phyloP scores from a whole-genome alignment of 2,113 vertebrate species.

The Oxyruncus cristatus region DNA sequence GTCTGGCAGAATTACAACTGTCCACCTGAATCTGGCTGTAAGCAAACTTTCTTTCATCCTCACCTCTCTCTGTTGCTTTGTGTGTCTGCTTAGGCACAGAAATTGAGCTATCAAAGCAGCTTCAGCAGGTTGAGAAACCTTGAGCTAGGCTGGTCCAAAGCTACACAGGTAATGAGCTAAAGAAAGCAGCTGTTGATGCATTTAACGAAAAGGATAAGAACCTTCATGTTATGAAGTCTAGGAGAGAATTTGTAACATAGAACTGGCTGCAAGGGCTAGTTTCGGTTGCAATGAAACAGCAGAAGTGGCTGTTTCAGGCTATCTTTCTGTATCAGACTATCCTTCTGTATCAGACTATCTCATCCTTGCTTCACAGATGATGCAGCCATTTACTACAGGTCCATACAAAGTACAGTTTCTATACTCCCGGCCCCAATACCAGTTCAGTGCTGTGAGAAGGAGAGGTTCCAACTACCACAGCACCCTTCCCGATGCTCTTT shows the following conservation, averaged over 20 bases:
- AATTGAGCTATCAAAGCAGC: not conserved
- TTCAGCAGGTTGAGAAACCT: not conserved
- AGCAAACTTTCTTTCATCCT: not conserved
- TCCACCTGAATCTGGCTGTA: not conserved
- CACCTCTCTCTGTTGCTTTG: not conserved
- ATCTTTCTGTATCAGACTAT: too few relatives aligned
- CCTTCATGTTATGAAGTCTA: not conserved
- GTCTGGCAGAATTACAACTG: not conserved
- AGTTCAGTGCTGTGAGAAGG: not conserved
- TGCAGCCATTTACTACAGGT: not conserved
- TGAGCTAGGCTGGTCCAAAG: not conserved
- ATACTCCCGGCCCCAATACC: fast-evolving
- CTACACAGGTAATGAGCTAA: not conserved
- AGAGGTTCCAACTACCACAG: not conserved
- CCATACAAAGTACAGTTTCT: not conserved
- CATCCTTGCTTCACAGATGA: not conserved
- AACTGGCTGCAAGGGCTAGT: not conserved
- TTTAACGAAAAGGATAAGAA: not conserved
- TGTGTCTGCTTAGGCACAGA: not conserved
- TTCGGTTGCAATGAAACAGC: not conserved
- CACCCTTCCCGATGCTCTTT: not conserved
- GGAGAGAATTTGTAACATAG: not conserved
- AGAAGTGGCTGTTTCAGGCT: too few relatives aligned
- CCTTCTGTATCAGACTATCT: too few relatives aligned
- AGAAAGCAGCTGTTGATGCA: not conserved